Base-by-base conservation (phyloP, 2,797 vertebrate genomes). In the Pteropus rufus region DNA sequence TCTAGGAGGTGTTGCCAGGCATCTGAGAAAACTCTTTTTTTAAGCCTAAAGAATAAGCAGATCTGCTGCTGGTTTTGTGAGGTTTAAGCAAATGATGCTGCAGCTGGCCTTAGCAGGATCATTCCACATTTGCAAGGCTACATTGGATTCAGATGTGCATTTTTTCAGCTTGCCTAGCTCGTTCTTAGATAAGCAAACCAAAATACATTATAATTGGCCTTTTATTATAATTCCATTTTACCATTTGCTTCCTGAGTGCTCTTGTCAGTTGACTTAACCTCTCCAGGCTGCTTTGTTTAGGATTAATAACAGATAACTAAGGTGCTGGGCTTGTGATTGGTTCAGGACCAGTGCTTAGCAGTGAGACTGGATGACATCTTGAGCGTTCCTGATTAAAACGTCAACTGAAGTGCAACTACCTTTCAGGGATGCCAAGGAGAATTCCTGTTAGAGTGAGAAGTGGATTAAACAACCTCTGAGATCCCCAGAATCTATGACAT, bases 171-270 rank as follows among this genome's bases (percentile, higher is more conserved):
- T 83, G 41, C 31, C 21, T 29, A 14, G 21, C 77, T 89, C 56
- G 65, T 79, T 91, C 56, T 91, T 85, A 85, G 76, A 41, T 65
- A 91, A 79, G 31, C 31, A 92, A 90, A 76, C 34, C 90, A 65
- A 81, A 94, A 76, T 80, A 70, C 60, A 82, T 26, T 58, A 29
- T 23, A 9, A 60, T 26, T 80, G 82, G 54, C 39, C 39, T 77
- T 88, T 82, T 26, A 54, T 58, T 91, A 76, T 34, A 52, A 41
- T 72, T 89, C 58, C 65, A 9, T 76, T 29, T 81, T 39, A 34
- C 16, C 7, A 0, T 24, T 39, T 26, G 75, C 62, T 70, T 65
- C 67, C 65, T 36, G 84, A 60, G 34, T 36, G 29, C 41, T 65
- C 73, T 84, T 41, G 7, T 64, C 58, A 84, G 56, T 39, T 67